Conservation (phyloP, 2,888 invertebrate species). For the Alviniconcha strummeri region DNA sequence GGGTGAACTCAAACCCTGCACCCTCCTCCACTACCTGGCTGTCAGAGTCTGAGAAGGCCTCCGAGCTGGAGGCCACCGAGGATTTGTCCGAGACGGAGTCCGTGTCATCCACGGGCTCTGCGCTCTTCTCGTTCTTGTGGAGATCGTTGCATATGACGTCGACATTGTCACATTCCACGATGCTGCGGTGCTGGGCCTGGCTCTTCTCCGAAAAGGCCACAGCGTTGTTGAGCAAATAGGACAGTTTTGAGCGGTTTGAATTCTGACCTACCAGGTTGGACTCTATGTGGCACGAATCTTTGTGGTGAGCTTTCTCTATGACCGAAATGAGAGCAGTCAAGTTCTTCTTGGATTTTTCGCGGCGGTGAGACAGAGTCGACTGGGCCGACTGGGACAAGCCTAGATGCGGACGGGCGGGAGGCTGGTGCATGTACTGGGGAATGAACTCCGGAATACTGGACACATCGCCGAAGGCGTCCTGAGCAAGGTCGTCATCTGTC, state of each 20-base stretch:
- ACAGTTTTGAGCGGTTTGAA: slow-evolving; percentile 36
- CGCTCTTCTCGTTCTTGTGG: slow-evolving; percentile 53
- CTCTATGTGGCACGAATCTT: slow-evolving; percentile 51
- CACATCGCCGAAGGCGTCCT: slow-evolving; percentile 39
- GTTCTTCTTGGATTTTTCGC: slow-evolving; percentile 66
- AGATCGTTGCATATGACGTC: slow-evolving; percentile 71
- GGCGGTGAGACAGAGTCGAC: slow-evolving; percentile 17
- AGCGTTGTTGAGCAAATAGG: slow-evolving; percentile 60
- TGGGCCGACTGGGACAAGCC: background rate
- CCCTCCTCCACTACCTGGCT: slow-evolving; percentile 41
- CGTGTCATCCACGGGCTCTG: slow-evolving; percentile 51
- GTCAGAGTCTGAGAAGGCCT: slow-evolving; percentile 60
- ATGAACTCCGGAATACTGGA: slow-evolving; percentile 44
- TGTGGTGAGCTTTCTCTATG: slow-evolving; percentile 66
- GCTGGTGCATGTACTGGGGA: slow-evolving; percentile 21
- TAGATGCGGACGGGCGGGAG: background rate
- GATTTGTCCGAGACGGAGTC: slow-evolving; percentile 58
- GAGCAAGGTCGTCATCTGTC: slow-evolving; percentile 40
- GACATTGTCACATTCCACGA: slow-evolving; percentile 67
- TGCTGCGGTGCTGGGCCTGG: slow-evolving; percentile 53
- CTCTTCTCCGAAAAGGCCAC: slow-evolving; percentile 45
- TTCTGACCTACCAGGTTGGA: slow-evolving; percentile 45
- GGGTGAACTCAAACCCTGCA: slow-evolving; percentile 50
- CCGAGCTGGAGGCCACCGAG: slow-evolving; percentile 61
- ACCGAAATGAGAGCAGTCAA: slow-evolving; percentile 68